Percentiles rank a stretch among this genome's conserved stretches.
Conservation (phyloP, 2,888 invertebrate genomes). For the Ennomos erosarius region DNA sequence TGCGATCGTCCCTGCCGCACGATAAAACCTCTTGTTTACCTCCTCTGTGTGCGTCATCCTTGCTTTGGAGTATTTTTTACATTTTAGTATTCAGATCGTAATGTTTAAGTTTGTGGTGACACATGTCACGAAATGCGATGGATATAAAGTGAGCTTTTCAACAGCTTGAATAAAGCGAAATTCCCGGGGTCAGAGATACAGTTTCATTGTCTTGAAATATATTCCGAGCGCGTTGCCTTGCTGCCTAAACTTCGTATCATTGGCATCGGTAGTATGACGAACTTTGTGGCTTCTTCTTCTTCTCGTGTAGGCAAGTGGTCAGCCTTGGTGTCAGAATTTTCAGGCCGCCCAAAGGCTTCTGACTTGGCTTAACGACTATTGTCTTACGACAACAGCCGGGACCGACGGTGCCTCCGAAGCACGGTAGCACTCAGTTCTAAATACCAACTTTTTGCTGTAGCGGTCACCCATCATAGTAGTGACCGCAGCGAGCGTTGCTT, state of each 20-base stretch:
- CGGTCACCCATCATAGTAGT: no score
- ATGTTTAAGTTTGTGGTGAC: slow-evolving; percentile 18
- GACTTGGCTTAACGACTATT: no score
- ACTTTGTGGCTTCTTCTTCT: no score
- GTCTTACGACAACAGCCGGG: no score
- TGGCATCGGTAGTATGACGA: neutral
- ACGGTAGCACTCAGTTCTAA: no score
- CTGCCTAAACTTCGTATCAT: slow-evolving; percentile 1
- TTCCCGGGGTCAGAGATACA: slow-evolving; percentile 5
- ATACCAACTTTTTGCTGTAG: no score
- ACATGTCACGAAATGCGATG: slow-evolving; percentile 24
- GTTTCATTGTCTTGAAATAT: slow-evolving; percentile 14
- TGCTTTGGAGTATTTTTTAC: slow-evolving; percentile 27
- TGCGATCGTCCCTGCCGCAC: slow-evolving; percentile 45
- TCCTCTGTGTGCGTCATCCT: slow-evolving; percentile 49
- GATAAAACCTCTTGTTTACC: slow-evolving; percentile 58
- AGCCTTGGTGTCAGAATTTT: no score
- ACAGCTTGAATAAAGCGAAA: slow-evolving; percentile 12
- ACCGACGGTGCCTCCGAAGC: no score
- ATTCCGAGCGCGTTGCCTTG: slow-evolving; percentile 9
- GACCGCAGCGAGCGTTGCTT: no score
- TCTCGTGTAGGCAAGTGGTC: no score
- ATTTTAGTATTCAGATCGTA: slow-evolving; percentile 25
- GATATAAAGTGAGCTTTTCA: slow-evolving; percentile 21
- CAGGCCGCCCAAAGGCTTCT: no score